Evolutionary conservation across 2,888 invertebrate genomes (phyloP).

Genomic region (Sinelater perroti): DNA sequence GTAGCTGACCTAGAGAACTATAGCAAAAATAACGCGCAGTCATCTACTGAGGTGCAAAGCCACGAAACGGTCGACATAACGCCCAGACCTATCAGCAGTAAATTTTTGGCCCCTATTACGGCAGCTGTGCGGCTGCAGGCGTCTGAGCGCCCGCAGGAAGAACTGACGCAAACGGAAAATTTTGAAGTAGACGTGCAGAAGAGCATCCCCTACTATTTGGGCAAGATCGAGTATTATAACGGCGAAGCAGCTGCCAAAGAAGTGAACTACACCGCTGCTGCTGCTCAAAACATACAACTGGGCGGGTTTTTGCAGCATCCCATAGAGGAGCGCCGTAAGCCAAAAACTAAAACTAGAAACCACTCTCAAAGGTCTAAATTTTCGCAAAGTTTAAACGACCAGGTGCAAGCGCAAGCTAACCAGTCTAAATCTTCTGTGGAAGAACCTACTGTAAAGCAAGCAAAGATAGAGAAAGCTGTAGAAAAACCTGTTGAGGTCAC

Average conservation of each 20-base stretch:
- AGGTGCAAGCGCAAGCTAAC: constrained; percentile 51
- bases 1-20: constrained; percentile 55
- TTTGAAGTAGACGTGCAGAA: constrained; percentile 71
- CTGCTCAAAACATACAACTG: constrained; percentile 16
- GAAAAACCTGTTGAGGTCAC: constrained; percentile 60
- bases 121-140: constrained; percentile 65
- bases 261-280: constrained; percentile 7
- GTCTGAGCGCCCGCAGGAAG: constrained; percentile 50
- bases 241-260: neutral
- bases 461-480: constrained; percentile 55
- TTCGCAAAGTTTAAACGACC: constrained; percentile 45
- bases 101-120: constrained; percentile 69
- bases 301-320: constrained; percentile 25
- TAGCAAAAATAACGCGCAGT: constrained; percentile 41
- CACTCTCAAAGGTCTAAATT: constrained; percentile 12
- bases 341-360: neutral
- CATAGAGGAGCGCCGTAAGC: neutral
- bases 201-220: constrained; percentile 67
- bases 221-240: constrained; percentile 58
- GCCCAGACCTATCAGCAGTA: constrained; percentile 65
- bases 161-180: constrained; percentile 21
- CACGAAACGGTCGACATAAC: constrained; percentile 62
- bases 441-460: too few species aligned
- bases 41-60: constrained; percentile 43
- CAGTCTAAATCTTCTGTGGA: too few species aligned